phyloP scores from a whole-genome alignment of 1,140 invertebrate species.

The Leptinotarsa texana region DNA sequence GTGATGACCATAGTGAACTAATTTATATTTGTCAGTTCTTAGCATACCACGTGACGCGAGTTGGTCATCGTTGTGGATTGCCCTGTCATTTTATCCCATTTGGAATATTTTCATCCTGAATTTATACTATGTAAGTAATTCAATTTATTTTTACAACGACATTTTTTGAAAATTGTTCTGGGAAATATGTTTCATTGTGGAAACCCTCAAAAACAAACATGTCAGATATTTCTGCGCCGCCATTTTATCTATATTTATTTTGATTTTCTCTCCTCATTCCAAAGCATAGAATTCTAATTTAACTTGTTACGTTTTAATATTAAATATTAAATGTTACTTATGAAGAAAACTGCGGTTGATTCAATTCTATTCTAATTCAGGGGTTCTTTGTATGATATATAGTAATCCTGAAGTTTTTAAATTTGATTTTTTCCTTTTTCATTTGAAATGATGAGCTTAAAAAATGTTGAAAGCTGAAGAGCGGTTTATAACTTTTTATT shows the following conservation, averaged over 20 bases:
- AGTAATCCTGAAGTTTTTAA: no score
- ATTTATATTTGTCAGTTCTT: no score
- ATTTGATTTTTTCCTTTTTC: no score
- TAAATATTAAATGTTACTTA: no score
- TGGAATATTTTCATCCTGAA: not conserved
- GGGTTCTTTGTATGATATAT: no score
- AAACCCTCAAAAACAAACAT: not conserved
- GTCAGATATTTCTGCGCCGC: not conserved
- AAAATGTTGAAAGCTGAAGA: no score
- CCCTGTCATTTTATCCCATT: not conserved
- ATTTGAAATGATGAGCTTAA: no score
- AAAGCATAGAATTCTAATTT: not conserved
- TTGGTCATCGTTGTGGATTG: conserved; percentile 4
- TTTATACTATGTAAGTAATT: not conserved
- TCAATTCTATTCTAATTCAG: no score
- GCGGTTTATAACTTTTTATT: no score
- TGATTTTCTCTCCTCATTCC: not conserved
- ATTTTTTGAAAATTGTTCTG: not conserved
- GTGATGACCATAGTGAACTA: no score
- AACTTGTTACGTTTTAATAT: no score
- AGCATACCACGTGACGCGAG: conserved; percentile 3
- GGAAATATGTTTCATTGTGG: not conserved
- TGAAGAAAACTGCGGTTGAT: no score
- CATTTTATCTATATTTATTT: conserved; percentile 1
- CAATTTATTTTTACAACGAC: not conserved